Conservation (phyloP, 2,113 vertebrate species). For the Corydoras maculifer region DNA sequence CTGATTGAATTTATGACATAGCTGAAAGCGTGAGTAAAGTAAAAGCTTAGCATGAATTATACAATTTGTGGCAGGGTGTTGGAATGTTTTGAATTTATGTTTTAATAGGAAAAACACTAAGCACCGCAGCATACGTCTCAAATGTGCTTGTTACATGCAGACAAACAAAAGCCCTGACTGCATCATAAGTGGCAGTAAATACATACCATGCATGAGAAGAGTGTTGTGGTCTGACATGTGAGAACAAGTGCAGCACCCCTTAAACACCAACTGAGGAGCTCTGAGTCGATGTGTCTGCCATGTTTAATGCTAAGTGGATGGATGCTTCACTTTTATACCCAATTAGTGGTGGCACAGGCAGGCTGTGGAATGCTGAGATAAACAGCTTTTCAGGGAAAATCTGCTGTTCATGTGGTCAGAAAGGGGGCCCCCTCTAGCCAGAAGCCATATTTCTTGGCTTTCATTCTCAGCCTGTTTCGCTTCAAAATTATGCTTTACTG, state of each 20-base stretch:
- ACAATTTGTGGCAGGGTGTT: not conserved
- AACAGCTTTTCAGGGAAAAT: conserved; percentile 36
- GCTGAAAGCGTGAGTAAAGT: not conserved
- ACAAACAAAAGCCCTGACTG: conserved; percentile 1
- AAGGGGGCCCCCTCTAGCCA: conserved; percentile 8
- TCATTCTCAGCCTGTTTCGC: too few relatives aligned
- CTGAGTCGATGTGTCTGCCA: conserved; percentile 5
- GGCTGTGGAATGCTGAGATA: conserved; percentile 41
- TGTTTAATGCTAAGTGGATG: conserved; percentile 9
- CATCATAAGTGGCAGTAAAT: conserved; percentile 11
- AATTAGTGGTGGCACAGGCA: conserved; percentile 31
- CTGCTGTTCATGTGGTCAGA: conserved; percentile 39
- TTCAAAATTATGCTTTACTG: too few relatives aligned
- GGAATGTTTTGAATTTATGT: not conserved
- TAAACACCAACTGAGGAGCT: not conserved
- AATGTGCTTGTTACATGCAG: not conserved
- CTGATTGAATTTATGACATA: not conserved
- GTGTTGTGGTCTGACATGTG: conserved; percentile 20
- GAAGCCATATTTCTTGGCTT: conserved; percentile 1
- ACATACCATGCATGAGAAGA: conserved; percentile 1
- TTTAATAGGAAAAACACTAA: conserved; percentile 21
- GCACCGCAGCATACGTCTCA: conserved; percentile 1
- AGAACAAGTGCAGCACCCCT: conserved; percentile 21
- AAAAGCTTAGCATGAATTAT: not conserved
- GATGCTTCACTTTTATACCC: conserved; percentile 34